These are phyloP conservation scores for Brachyptera putata DNA, from an alignment of 2,888 invertebrate species.

Conservation along the genomic window DNA sequence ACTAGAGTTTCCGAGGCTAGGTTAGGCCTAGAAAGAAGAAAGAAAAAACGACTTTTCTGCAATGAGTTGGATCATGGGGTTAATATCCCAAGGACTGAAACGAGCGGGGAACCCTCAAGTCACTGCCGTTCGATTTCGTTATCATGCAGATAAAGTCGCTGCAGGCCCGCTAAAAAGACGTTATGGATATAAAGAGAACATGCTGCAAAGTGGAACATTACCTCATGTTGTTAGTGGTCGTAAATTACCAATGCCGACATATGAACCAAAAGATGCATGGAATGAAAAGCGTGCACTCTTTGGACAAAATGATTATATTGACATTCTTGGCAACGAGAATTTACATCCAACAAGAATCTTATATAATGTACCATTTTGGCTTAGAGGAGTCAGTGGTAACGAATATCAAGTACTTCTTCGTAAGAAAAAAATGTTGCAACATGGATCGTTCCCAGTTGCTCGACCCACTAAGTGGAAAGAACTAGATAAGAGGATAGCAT, in stretches of 20 bases:
- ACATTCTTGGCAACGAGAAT: conserved; percentile 82
- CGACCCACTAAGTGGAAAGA: conserved; percentile 77
- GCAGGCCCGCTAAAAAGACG: conserved; percentile 59
- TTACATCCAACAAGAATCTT: conserved; percentile 79
- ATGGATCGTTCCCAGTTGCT: conserved; percentile 54
- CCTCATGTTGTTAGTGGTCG: conserved; percentile 58
- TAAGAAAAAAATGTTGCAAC: conserved; percentile 62
- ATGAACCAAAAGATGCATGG: conserved; percentile 71
- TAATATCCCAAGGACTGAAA: background rate
- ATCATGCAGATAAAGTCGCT: conserved; percentile 58
- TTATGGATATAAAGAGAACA: conserved; percentile 65
- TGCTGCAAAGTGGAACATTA: conserved; percentile 63
- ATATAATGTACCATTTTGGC: conserved; percentile 84
- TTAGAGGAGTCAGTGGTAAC: conserved; percentile 81
- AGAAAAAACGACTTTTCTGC: no score
- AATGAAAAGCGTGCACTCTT: conserved; percentile 70
- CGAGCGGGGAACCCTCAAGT: conserved; percentile 42
- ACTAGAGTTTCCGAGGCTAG: no score
- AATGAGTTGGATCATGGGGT: conserved; percentile 6
- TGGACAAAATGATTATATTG: conserved; percentile 97
- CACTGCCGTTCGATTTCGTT: conserved; percentile 50
- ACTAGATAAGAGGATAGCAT: conserved; percentile 66
- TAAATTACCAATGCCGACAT: conserved; percentile 59
- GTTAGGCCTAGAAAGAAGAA: no score
- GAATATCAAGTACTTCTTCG: conserved; percentile 75